These are phyloP conservation scores for Ibidorhyncha struthersii DNA, from an alignment of 2,113 vertebrate species.

Conservation along the genomic window DNA sequence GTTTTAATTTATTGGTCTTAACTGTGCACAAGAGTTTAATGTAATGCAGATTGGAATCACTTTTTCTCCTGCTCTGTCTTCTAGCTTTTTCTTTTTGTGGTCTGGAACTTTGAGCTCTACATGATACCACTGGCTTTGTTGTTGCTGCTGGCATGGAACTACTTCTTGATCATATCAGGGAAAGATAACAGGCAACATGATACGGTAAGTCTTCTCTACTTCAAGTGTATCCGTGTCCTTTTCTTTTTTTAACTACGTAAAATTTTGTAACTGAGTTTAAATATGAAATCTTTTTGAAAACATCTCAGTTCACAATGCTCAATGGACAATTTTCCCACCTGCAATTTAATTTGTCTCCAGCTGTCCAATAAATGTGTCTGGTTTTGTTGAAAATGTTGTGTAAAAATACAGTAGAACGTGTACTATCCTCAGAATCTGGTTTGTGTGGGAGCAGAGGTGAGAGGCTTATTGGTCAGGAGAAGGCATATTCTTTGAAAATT, in stretches of 20 bases:
- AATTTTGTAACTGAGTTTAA: conserved; percentile 36
- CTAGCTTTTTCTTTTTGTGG: conserved; percentile 92
- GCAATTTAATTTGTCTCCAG: conserved; percentile 5
- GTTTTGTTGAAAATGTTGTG: neutral
- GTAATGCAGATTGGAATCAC: conserved; percentile 12
- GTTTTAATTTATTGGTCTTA: neutral
- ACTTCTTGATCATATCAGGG: conserved; percentile 90
- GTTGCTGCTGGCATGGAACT: conserved; percentile 92
- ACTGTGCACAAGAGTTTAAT: conserved; percentile 2
- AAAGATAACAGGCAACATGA: conserved; percentile 92
- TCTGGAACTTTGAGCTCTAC: conserved; percentile 99
- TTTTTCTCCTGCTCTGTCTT: conserved; percentile 3
- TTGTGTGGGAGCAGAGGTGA: neutral
- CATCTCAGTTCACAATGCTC: neutral
- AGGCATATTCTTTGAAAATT: neutral
- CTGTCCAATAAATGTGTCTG: neutral
- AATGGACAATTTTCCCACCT: neutral
- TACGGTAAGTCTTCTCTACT: conserved; percentile 83
- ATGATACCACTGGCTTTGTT: conserved; percentile 93
- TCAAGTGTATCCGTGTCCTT: neutral
- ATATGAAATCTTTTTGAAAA: neutral
- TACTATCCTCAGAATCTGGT: neutral
- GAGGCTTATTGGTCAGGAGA: neutral
- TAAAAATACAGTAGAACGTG: neutral
- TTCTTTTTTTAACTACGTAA: neutral